phyloP scores from a whole-genome alignment of 2,113 vertebrate species.

The Chlorodrepanis virens region DNA sequence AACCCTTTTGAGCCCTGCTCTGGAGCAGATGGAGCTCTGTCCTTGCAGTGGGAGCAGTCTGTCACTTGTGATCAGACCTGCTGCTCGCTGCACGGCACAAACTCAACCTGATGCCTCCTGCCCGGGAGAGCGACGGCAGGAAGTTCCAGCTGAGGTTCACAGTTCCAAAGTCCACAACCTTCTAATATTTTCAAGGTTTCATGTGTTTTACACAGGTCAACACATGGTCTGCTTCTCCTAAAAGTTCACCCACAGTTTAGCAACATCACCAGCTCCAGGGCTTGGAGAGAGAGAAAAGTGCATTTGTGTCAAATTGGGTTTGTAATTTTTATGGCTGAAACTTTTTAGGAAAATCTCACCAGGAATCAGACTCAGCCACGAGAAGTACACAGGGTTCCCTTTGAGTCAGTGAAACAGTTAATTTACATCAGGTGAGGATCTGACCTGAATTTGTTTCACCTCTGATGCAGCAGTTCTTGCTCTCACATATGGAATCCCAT shows the following conservation, averaged over 20 bases:
- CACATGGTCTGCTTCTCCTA: constrained; percentile 4
- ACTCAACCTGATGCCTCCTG: constrained; percentile 58
- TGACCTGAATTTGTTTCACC: constrained; percentile 48
- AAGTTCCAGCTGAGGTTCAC: constrained; percentile 68
- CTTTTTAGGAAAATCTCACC: neutral
- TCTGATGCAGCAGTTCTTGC: neutral
- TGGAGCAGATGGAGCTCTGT: constrained; percentile 51
- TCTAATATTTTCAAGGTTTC: constrained; percentile 63
- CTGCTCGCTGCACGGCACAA: constrained; percentile 19
- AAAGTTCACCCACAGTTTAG: constrained; percentile 37
- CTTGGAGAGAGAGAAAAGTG: neutral
- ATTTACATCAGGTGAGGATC: constrained; percentile 58
- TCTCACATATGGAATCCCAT: constrained; percentile 47
- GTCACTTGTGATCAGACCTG: constrained; percentile 73
- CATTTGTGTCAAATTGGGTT: neutral
- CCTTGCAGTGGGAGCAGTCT: constrained; percentile 65
- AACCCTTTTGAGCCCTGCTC: constrained; percentile 22
- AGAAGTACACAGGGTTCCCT: neutral
- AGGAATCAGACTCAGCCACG: neutral
- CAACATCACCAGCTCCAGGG: neutral
- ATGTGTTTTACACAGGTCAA: constrained; percentile 28
- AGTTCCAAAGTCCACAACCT: constrained; percentile 48
- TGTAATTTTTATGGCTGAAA: neutral
- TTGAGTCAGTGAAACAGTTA: neutral
- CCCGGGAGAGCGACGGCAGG: constrained; percentile 31